These are phyloP conservation scores for Lasiurus borealis DNA, from an alignment of 2,113 vertebrate genomes.

Conservation along the genomic window DNA sequence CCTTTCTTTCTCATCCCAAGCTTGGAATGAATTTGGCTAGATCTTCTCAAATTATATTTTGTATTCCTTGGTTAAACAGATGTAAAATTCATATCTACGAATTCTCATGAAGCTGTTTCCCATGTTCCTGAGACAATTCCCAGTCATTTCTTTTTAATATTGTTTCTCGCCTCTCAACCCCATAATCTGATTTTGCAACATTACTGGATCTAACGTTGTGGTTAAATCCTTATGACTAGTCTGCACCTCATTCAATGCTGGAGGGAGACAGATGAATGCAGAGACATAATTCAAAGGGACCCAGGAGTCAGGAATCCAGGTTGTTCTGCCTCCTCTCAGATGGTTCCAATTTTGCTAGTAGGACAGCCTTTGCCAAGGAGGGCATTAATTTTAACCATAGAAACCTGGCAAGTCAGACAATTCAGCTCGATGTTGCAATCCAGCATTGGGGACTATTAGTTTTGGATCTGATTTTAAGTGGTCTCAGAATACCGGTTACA, in stretches of 20 bases:
- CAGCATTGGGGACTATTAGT: constrained; percentile 82
- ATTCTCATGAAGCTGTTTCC: constrained; percentile 6
- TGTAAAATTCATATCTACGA: constrained; percentile 33
- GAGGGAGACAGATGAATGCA: constrained; percentile 26
- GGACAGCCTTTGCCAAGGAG: constrained; percentile 74
- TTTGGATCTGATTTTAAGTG: constrained; percentile 84
- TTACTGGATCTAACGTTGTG: constrained; percentile 6
- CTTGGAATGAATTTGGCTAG: constrained; percentile 3
- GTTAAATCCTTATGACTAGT: constrained; percentile 20
- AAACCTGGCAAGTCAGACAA: constrained; percentile 78
- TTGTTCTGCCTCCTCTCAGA: constrained; percentile 60
- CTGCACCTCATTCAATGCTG: background rate
- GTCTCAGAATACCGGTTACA: constrained; percentile 81
- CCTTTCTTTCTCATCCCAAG: background rate
- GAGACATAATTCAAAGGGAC: constrained; percentile 64
- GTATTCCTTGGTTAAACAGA: background rate
- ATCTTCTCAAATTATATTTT: constrained; percentile 7
- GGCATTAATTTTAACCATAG: constrained; percentile 83
- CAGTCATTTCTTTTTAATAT: background rate
- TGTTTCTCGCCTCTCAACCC: background rate
- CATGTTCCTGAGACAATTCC: background rate
- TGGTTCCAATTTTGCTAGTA: constrained; percentile 72
- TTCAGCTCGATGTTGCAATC: constrained; percentile 79
- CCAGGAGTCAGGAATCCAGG: constrained; percentile 60
- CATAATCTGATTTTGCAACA: background rate